A percentile compares a stretch with the other conserved stretches of the same genome.
phyloP scores from a whole-genome alignment of 2,113 vertebrate species.

The Thunnus maccoyii region DNA sequence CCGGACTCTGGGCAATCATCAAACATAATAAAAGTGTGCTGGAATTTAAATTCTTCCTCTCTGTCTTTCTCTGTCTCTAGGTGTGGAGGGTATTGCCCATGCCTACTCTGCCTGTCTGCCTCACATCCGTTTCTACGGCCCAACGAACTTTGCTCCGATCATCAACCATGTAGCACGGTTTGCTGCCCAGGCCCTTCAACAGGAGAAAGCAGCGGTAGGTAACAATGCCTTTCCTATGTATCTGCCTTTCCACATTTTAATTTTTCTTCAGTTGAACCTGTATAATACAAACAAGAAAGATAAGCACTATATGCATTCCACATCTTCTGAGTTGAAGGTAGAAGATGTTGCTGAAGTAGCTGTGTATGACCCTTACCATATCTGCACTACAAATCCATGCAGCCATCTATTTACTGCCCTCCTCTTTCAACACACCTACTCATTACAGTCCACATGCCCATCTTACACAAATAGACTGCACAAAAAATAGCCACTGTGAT shows the following conservation, averaged over 20 bases:
- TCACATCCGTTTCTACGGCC: constrained; percentile 97
- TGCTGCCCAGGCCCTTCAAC: constrained; percentile 93
- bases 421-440: background rate
- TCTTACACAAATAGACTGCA: background rate
- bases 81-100: constrained; percentile 96
- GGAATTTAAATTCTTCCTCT: background rate
- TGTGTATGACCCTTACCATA: background rate
- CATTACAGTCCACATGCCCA: background rate
- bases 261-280: background rate
- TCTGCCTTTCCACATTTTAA: background rate
- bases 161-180: constrained; percentile 97
- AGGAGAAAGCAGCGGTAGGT: constrained; percentile 92
- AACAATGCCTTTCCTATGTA: background rate
- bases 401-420: no score
- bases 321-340: background rate
- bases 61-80: constrained; percentile 72
- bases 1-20: background rate
- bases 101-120: constrained; percentile 96
- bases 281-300: background rate
- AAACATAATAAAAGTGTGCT: background rate
- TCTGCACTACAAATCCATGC: background rate
- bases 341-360: background rate
- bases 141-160: constrained; percentile 98
- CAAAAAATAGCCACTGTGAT: no score
- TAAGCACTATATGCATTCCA: no score